Base-by-base conservation (phyloP, 2,113 vertebrate species). In the Corythornis madagascariensis region DNA sequence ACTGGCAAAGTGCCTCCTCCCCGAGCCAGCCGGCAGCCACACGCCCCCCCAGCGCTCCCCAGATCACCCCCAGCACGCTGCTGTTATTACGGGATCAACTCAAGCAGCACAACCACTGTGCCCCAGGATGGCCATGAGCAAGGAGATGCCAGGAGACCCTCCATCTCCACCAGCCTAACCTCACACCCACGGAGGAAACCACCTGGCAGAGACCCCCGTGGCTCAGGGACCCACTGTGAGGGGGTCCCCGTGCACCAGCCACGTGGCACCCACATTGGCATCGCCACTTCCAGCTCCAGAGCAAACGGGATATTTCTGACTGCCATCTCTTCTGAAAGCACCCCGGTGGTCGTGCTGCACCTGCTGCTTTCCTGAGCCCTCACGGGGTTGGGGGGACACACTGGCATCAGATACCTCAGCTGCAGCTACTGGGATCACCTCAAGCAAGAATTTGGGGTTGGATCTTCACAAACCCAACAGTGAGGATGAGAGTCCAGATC, bases 181-280 rank as follows among this genome's bases (percentile, higher is more conserved):
- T 3, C 29, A 6, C 4, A 13, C 17, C 56, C 1, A 0, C 0
- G 1, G 11, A 40, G 6, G 17, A 25, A 78, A 29, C 2, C 3
- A 2, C 28, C 31, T 7, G 6, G 0, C 7, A 4, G 45, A 77
- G n/a, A 40, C 17, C 45, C n/a, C 13, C 22, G 7, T 17, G 20
- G 45, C 71, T 9, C 2, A 0, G 8, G 29, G 50, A 17, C 7
- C 18, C 3, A 40, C 45, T 35, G 38, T 24, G 0, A 9, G 35
- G 50, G 28, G 28, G 26, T 28, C 38, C 70, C 65, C 31, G 9
- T 1, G 1, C 38, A 4, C 42, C 48, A 4, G 50, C 31, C 7
- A 2, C 70, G 12, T 33, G 24, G 48, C 72, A 17, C 31, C 71
- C 3, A 2, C 9, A 0, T 0, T 0, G 33, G 38, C 73, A 6